These are phyloP conservation scores for Neolamprologus brichardi DNA, from an alignment of 2,113 vertebrate genomes.

Conservation along the genomic window DNA sequence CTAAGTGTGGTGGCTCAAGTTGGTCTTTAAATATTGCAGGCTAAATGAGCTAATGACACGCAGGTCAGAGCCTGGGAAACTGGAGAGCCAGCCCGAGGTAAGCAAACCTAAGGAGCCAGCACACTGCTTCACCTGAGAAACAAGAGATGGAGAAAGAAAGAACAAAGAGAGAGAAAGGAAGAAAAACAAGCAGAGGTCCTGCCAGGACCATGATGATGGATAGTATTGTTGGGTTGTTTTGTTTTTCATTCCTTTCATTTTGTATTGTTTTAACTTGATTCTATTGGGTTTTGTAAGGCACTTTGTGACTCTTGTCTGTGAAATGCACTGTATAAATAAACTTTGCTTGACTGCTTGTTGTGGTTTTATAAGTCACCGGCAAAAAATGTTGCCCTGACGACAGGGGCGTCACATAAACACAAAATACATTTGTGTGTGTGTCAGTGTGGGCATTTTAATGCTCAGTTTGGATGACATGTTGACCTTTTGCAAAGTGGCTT, in stretches of 20 bases:
- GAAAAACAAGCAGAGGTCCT: background rate
- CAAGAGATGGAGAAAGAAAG: background rate
- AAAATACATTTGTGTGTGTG: background rate
- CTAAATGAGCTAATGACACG: background rate
- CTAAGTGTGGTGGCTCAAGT: background rate
- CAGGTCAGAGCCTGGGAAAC: background rate
- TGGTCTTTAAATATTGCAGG: background rate
- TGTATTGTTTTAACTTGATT: background rate
- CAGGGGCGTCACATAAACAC: background rate
- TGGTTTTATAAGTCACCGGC: background rate
- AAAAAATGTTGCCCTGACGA: background rate
- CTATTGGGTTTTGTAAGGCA: background rate
- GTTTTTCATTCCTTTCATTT: background rate
- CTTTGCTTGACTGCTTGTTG: background rate
- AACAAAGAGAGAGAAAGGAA: background rate
- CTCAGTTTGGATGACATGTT: background rate
- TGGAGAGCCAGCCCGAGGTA: background rate
- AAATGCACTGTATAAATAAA: background rate
- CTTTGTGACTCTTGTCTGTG: background rate
- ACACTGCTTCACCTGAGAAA: background rate
- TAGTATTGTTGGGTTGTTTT: background rate
- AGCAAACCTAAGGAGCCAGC: background rate
- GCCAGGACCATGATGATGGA: background rate
- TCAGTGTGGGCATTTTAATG: background rate
- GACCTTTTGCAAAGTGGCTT: background rate